Base-by-base conservation (phyloP, 2,888 invertebrate species). In the Lasioglossum oenotherae region DNA sequence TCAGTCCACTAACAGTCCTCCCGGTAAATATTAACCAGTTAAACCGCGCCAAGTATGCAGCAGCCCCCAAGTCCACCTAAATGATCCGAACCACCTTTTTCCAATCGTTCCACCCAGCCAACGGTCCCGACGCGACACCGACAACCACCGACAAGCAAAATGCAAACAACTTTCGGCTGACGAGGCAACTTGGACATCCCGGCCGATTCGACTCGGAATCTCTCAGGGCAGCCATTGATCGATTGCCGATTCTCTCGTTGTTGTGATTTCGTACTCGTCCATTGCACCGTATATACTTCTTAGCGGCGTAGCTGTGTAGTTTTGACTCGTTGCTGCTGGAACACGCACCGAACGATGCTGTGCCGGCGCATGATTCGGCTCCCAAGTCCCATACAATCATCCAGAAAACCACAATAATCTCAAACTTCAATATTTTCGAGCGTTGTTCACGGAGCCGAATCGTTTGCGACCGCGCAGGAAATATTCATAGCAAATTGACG, bases 101-200 rank as follows among this genome's bases (percentile, higher is more conserved):
- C 86, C 86, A 38, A 76, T n/a, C 75, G 87, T 87, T 94, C 93
- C 94, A 93, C 92, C 92, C 92, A 91, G 92, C 94, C 94, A 94
- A 94, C 94, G 93, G 92, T 94, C 94, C 94, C 94, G 94, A 94
- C 94, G 94, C 94, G 92, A 94, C 93, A 92, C 93, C 92, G 93
- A 93, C 93, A 89, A 91, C 92, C 90, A 91, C 91, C 88, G 90
- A 89, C 91, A 53, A 53, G 10, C 53, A 74, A 90, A 90, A 87
- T 85, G 90, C 90, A 73, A 64, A 27, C 60, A 31, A 64, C 60
- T 64, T 76, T 73, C 85, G 91, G 89, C 90, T 91, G 90, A 84
- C 84, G 89, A 90, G 88, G 89, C 88, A 88, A 79, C 89, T 73
- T 89, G 82, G 86, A 90, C 88, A 86, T 86, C 84, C 84, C 88